Conservation (phyloP, 2,888 invertebrate genomes). For the Eristalis arbustorum region DNA sequence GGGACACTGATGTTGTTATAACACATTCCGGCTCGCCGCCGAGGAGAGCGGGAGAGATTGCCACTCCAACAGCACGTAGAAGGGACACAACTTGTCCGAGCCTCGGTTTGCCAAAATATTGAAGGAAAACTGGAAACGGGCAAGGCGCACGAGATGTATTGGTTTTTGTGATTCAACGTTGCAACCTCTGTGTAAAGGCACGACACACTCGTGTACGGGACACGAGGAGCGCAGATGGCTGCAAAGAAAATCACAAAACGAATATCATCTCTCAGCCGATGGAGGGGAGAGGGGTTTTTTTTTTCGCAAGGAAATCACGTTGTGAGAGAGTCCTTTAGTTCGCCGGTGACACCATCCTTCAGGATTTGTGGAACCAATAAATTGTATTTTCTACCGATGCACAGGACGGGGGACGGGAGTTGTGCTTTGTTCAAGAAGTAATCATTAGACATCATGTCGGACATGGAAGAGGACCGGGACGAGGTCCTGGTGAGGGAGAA, state of each 20-base stretch:
- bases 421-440: not conserved
- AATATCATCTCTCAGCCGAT: conserved; percentile 23
- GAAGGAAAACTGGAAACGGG: not conserved
- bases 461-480: not conserved
- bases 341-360: conserved; percentile 21
- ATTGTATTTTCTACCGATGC: conserved; percentile 9
- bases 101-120: conserved; percentile 38
- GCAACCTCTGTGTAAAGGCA: conserved; percentile 17
- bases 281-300: not conserved
- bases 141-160: conserved; percentile 1
- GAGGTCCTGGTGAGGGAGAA: not conserved
- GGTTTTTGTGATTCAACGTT: not conserved
- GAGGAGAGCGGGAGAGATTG: not conserved
- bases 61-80: conserved; percentile 45
- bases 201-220: conserved; percentile 14
- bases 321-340: conserved; percentile 16
- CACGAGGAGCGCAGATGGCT: conserved; percentile 35
- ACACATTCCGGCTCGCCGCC: conserved; percentile 23
- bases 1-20: conserved; percentile 65
- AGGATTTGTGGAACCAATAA: conserved; percentile 42
- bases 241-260: conserved; percentile 6
- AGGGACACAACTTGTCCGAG: conserved; percentile 61
- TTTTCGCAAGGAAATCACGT: conserved; percentile 18
- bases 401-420: not conserved
- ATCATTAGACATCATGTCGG: conserved; percentile 1